Conservation (phyloP, 2,797 vertebrate species). For the Pseudochirops corinnae region DNA sequence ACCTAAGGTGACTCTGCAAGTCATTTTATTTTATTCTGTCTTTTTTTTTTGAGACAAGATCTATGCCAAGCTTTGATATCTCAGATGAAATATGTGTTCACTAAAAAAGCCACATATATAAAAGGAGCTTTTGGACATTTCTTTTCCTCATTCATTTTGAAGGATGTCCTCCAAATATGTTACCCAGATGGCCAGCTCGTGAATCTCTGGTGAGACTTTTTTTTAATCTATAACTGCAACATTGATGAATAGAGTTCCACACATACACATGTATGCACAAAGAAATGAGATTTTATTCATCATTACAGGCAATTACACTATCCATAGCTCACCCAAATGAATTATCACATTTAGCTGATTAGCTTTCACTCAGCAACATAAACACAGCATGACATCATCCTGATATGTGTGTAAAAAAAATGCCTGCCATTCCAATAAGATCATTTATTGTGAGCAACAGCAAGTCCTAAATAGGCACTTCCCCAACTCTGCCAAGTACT, state of each 20-base stretch:
- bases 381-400: conserved; percentile 28
- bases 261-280: conserved; percentile 39
- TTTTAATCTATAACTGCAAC: background rate
- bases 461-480: conserved; percentile 40
- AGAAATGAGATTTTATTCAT: conserved; percentile 63
- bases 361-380: conserved; percentile 41
- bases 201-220: conserved; percentile 35
- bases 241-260: conserved; percentile 50
- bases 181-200: conserved; percentile 60
- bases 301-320: conserved; percentile 46
- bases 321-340: conserved; percentile 30
- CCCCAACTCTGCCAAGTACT: conserved; percentile 61
- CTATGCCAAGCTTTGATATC: conserved; percentile 69
- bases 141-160: conserved; percentile 71
- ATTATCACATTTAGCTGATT: conserved; percentile 62
- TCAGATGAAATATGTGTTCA: conserved; percentile 56
- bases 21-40: conserved; percentile 23
- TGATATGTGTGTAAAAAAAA: conserved; percentile 14
- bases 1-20: conserved; percentile 61
- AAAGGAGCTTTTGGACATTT: conserved; percentile 58
- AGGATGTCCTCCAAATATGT: conserved; percentile 25
- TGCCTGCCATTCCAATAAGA: conserved; percentile 42
- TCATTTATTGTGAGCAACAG: conserved; percentile 62
- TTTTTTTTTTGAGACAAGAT: conserved; percentile 2
- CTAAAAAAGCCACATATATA: conserved; percentile 30